A percentile compares a stretch with the other conserved stretches of the same genome.
These are phyloP conservation scores for Acanthopleura granulata DNA, from an alignment of 2,888 invertebrate species.

Conservation along the genomic window DNA sequence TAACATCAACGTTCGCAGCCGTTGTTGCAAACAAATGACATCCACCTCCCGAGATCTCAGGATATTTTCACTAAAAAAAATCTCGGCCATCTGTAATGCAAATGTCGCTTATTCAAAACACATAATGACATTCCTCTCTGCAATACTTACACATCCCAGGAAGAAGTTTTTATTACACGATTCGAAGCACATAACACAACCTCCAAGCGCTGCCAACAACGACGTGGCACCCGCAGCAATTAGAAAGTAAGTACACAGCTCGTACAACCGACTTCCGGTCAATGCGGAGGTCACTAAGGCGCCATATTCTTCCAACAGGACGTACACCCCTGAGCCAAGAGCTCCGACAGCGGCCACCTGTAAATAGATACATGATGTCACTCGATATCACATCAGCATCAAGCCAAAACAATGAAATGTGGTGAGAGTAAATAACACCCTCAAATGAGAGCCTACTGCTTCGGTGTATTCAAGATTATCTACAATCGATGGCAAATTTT, in stretches of 20 bases:
- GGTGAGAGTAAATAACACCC: too few relatives aligned
- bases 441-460: too few relatives aligned
- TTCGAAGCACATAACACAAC: conserved; percentile 13
- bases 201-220: not conserved
- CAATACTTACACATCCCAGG: conserved; percentile 5
- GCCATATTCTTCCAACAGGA: conserved; percentile 1
- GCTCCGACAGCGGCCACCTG: not conserved
- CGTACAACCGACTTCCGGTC: conserved; percentile 8
- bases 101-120: too few relatives aligned
- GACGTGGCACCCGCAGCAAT: not conserved
- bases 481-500: too few relatives aligned
- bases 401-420: too few relatives aligned
- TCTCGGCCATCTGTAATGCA: too few relatives aligned
- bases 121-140: not conserved
- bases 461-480: too few relatives aligned
- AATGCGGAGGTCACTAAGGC: not conserved
- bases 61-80: too few relatives aligned
- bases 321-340: conserved; percentile 7
- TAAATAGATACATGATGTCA: not conserved
- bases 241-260: conserved; percentile 6
- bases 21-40: too few relatives aligned
- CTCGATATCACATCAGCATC: too few relatives aligned
- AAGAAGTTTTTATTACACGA: conserved; percentile 1
- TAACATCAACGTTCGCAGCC: too few relatives aligned
- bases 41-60: too few relatives aligned